Base-by-base conservation (phyloP, 2,888 invertebrate species). In the Lomographa bimaculata region DNA sequence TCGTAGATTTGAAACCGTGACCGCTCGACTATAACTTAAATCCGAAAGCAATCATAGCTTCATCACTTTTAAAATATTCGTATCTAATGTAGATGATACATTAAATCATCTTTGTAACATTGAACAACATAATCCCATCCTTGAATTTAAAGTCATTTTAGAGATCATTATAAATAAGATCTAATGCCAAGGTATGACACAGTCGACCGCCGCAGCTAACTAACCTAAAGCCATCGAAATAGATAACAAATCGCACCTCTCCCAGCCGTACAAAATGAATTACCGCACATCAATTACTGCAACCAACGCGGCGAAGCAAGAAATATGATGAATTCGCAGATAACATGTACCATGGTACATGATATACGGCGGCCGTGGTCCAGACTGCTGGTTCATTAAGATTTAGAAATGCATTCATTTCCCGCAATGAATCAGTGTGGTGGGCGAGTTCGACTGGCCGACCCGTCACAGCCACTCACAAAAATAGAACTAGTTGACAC, bases 401-500 rank as follows among this genome's bases (percentile, higher is more conserved):
- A 56, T 60, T 63, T 59, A 62, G 64, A 79, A 70, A 65, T 79
- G 73, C 74, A 75, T 64, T 67, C 61, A 67, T 72, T 75, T 74
- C 71, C 74, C 71, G 61, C 72, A 56, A 68, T 82, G 79, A 84
- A 75, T 84, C 79, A 82, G 50, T 30, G 35, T 26, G 25, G 44
- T 46, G 46, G 42, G 43, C 43, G 38, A n/a, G n/a, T n/a, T n/a
- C n/a, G n/a, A 44, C 28, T 25, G 43, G 20, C 19, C 38, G 35
- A 43, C 30, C 39, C 57, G 54, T 53, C 57, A 64, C 56, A 65
- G 73, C 71, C 64, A 64, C 62, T 68, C 71, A 69, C 74, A 58
- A 68, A 85, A 84, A 86, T 86, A 86, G 79, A 74, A 59, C 71
- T 58, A 65, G 84, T 85, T 87, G 86, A 86, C 87, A 86, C 79